phyloP scores from a whole-genome alignment of 1,140 invertebrate genomes.

The Wiebesia pumilae region DNA sequence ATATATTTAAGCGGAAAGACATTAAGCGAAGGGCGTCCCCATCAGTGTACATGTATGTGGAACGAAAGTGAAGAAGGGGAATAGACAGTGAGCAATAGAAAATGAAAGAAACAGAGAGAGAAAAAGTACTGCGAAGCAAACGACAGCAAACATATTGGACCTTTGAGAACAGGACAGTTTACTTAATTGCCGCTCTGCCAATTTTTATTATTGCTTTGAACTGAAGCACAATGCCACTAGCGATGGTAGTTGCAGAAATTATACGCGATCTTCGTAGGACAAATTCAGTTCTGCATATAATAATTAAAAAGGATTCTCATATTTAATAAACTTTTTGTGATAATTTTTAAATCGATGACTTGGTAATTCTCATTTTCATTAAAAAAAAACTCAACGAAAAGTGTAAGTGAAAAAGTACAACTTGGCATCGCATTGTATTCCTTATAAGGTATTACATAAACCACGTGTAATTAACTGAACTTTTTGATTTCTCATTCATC shows the following conservation, averaged over 20 bases:
- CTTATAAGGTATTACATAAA: too few relatives aligned
- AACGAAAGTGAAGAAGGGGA: conserved; percentile 32
- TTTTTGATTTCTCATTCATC: too few relatives aligned
- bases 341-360: too few relatives aligned
- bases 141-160: conserved; percentile 69
- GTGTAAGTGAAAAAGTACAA: too few relatives aligned
- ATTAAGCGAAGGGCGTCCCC: conserved; percentile 44
- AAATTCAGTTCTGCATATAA: too few relatives aligned
- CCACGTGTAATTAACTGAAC: too few relatives aligned
- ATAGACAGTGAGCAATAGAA: background rate
- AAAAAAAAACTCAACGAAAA: too few relatives aligned
- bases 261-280: background rate
- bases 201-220: conserved; percentile 50
- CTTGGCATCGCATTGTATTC: too few relatives aligned
- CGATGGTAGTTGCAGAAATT: background rate
- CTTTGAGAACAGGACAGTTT: conserved; percentile 67
- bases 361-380: too few relatives aligned
- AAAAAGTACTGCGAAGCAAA: background rate
- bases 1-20: conserved; percentile 47
- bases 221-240: conserved; percentile 20
- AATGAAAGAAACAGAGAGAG: background rate
- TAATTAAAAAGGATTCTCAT: too few relatives aligned
- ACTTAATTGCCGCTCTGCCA: conserved; percentile 65
- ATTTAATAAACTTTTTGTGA: too few relatives aligned
- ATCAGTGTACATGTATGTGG: background rate